Conservation (phyloP, 1,140 invertebrate species). For the Gonioctena quinquepunctata region DNA sequence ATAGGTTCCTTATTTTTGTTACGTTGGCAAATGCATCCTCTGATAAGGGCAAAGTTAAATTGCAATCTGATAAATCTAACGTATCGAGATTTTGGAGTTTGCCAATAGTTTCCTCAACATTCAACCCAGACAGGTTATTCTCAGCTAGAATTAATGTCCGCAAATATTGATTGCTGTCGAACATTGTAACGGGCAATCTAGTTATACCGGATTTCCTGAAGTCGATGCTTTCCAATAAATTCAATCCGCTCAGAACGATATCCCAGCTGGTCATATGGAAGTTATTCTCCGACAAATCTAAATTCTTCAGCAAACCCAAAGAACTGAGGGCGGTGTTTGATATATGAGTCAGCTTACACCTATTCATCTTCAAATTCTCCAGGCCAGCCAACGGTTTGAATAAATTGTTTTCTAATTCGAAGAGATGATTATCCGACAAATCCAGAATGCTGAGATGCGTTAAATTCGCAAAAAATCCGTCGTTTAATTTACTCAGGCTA, state of each 20-base stretch:
- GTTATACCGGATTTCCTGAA: conserved; percentile 65
- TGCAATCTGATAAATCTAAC: conserved; percentile 72
- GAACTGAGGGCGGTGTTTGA: conserved; percentile 62
- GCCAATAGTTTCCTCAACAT: conserved; percentile 67
- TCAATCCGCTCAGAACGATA: conserved; percentile 62
- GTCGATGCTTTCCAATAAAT: conserved; percentile 67
- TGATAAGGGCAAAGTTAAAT: conserved; percentile 67
- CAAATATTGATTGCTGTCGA: conserved; percentile 68
- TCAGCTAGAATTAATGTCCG: conserved; percentile 67
- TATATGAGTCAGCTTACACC: conserved; percentile 66
- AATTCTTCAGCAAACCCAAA: conserved; percentile 64
- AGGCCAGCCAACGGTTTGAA: conserved; percentile 68
- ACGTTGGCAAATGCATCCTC: conserved; percentile 72
- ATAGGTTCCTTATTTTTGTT: conserved; percentile 66
- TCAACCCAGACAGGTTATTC: conserved; percentile 67
- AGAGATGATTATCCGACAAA: conserved; percentile 70
- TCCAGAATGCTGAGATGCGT: conserved; percentile 69
- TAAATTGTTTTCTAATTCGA: conserved; percentile 60
- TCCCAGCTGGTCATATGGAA: conserved; percentile 64
- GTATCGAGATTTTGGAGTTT: conserved; percentile 69
- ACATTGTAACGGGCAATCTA: conserved; percentile 67
- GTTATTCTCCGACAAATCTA: conserved; percentile 68
- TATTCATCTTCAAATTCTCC: conserved; percentile 67
- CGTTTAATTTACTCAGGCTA: conserved; percentile 62
- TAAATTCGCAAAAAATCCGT: conserved; percentile 69